Base-by-base conservation (phyloP, 2,113 vertebrate species). In the Suricata suricatta region DNA sequence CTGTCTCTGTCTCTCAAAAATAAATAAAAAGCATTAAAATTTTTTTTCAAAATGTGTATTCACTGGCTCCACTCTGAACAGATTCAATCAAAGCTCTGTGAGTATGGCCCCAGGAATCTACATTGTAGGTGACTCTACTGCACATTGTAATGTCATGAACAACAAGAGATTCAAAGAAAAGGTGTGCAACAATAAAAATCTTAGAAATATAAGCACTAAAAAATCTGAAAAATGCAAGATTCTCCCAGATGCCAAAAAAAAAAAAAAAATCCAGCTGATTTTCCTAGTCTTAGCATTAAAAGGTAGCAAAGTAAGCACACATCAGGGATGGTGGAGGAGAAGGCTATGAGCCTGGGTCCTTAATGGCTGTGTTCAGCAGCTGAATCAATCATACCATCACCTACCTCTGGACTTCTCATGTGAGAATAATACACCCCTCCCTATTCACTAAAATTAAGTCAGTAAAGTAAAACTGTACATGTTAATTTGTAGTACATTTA, bases 111-210 rank as follows among this genome's bases (percentile, higher is more conserved):
- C 38, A 66, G 10, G 29, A 63, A 63, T 44, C 88, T 71, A 4
- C 7, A 27, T 21, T 25, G 77, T 41, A 47, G 31, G 38, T 81
- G 29, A 71, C 69, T 63, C 38, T 88, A 92, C 52, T 57, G 35
- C 68, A 81, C 71, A 63, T 21, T 16, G 41, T 74, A 83, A 52
- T 54, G 54, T 64, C 89, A 69, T 72, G n/a, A 95, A 77, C 88
- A 95, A 79, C 35, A 92, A 88, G 66, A 69, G 19, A 68, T 88
- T 64, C 79, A 41, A 86, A 95, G 44, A 69, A 94, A 90, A 83
- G 63, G 23, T 63, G 10, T 63, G 33, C 13, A 52, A 57, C 14
- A 47, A 69, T 11, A 60, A 86, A 86, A 96, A 85, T 35, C 38
- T 17, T 33, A 72, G 54, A 92, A 88, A 38, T n/a, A 41, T 15